Evolutionary conservation across 1,140 invertebrate species (phyloP).

Genomic region (Drosophila yakuba): DNA sequence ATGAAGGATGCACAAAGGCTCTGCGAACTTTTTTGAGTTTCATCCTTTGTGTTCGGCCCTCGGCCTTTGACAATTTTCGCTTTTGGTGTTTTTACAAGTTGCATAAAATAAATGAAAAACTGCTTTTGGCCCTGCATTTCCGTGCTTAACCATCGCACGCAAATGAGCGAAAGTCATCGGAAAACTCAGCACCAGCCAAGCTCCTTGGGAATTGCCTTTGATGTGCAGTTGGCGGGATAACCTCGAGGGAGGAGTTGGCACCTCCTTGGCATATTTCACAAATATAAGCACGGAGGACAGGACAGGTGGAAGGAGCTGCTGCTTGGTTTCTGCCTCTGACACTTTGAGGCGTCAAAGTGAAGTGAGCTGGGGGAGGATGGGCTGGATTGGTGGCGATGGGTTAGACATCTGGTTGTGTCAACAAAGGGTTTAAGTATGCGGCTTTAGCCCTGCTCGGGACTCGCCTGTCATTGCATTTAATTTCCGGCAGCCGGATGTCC

Average conservation of each 20-base stretch:
- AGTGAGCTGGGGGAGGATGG: conserved; percentile 1
- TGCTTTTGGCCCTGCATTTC: conserved; percentile 71
- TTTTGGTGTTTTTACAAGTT: conserved; percentile 56
- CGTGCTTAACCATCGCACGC: conserved; percentile 48
- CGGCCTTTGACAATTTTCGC: conserved; percentile 71
- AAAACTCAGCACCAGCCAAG: conserved; percentile 21
- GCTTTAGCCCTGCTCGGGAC: conserved; percentile 44
- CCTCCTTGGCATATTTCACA: conserved; percentile 62
- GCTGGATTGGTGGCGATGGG: conserved; percentile 1
- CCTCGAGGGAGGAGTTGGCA: conserved; percentile 20
- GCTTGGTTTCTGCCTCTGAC: conserved; percentile 36
- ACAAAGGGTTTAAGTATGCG: conserved; percentile 71
- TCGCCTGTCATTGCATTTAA: conserved; percentile 74
- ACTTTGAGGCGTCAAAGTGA: conserved; percentile 39
- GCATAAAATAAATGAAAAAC: conserved; percentile 81
- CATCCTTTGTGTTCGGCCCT: conserved; percentile 32
- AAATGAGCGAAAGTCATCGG: conserved; percentile 52
- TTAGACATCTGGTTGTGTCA: conserved; percentile 38
- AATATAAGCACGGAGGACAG: conserved; percentile 58
- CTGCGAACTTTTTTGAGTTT: conserved; percentile 46
- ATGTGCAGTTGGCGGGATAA: conserved; percentile 58
- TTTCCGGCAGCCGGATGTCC: conserved; percentile 66
- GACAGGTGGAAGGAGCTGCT: conserved; percentile 58
- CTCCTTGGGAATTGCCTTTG: conserved; percentile 70
- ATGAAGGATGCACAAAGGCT: conserved; percentile 11